Conservation (phyloP, 2,113 vertebrate species). For the Paraplagusia blochii region DNA sequence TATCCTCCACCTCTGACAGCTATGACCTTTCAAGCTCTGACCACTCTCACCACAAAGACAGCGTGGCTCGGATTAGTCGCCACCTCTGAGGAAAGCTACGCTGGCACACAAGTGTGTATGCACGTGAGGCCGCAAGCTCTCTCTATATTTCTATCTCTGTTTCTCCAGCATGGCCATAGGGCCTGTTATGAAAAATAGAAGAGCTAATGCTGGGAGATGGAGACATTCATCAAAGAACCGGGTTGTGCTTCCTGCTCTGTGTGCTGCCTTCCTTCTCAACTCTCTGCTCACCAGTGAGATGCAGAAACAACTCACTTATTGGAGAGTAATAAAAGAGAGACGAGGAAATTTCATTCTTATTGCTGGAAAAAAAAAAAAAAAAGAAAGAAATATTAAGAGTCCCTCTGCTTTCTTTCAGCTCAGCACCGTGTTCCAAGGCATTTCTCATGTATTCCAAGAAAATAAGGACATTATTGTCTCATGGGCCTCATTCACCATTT, state of each 20-base stretch:
- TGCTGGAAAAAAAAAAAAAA: constrained; percentile 49
- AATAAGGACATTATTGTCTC: constrained; percentile 32
- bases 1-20: constrained; percentile 61
- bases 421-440: constrained; percentile 21
- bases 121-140: constrained; percentile 46
- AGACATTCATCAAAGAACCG: constrained; percentile 76
- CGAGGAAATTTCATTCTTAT: constrained; percentile 57
- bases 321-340: constrained; percentile 59
- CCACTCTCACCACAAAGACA: constrained; percentile 55
- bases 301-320: constrained; percentile 68
- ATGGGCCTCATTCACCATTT: constrained; percentile 2
- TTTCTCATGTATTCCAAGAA: constrained; percentile 36
- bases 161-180: constrained; percentile 54
- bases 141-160: no score
- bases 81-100: constrained; percentile 58
- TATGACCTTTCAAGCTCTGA: constrained; percentile 71
- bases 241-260: constrained; percentile 54
- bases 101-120: constrained; percentile 47
- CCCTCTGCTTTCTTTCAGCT: constrained; percentile 15
- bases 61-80: constrained; percentile 68
- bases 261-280: constrained; percentile 46
- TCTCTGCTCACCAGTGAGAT: constrained; percentile 55
- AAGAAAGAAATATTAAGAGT: constrained; percentile 51
- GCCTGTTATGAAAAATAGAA: constrained; percentile 77
- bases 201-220: constrained; percentile 77